phyloP scores from a whole-genome alignment of 2,888 invertebrate species.

The Ophion ellenae region DNA sequence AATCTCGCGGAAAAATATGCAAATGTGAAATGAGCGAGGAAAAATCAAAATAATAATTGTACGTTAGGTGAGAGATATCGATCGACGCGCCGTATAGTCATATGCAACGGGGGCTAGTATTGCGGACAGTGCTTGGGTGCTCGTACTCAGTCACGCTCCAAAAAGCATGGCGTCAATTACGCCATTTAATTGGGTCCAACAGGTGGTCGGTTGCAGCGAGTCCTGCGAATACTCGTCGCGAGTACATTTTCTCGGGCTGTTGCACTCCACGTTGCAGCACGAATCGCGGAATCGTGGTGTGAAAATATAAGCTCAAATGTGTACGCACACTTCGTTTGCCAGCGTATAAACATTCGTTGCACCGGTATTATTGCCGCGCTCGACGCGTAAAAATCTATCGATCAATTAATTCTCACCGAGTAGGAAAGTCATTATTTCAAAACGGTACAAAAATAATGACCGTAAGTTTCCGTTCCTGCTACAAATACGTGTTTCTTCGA shows the following conservation, averaged over 20 bases:
- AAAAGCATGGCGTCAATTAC: constrained; percentile 76
- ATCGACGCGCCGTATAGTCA: constrained; percentile 31
- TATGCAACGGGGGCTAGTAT: constrained; percentile 19
- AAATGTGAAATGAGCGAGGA: constrained; percentile 38
- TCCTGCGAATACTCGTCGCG: constrained; percentile 33
- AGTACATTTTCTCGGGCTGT: constrained; percentile 42
- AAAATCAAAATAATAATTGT: constrained; percentile 47
- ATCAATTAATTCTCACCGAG: constrained; percentile 28
- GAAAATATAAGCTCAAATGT: constrained; percentile 28
- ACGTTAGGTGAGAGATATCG: constrained; percentile 29
- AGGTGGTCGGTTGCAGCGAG: constrained; percentile 63
- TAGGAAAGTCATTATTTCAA: constrained; percentile 24
- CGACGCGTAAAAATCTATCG: constrained; percentile 9
- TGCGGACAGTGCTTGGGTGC: constrained; percentile 27
- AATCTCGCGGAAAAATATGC: constrained; percentile 17
- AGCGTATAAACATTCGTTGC: constrained; percentile 42
- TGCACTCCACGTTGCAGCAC: constrained; percentile 4
- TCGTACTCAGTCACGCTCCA: constrained; percentile 73
- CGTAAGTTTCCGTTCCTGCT: constrained; percentile 5
- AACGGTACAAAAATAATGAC: constrained; percentile 10
- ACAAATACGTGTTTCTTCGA: background rate
- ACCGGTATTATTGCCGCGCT: constrained; percentile 7
- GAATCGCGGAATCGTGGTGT: constrained; percentile 47
- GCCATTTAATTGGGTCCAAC: constrained; percentile 77
- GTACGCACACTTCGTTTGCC: constrained; percentile 21